phyloP scores from a whole-genome alignment of 1,140 invertebrate species.

The Drosophila guanche region DNA sequence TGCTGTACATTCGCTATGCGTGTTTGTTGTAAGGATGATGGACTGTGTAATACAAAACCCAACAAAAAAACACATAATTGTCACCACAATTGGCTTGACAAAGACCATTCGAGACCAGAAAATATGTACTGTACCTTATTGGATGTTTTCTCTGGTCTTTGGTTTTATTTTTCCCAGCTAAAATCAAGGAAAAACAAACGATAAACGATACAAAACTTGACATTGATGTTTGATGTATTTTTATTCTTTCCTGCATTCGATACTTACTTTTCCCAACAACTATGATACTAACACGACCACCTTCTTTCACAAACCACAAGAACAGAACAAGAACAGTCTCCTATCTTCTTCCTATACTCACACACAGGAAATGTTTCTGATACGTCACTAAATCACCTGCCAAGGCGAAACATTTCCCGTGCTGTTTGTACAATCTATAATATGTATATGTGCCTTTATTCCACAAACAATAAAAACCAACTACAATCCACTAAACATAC shows the following conservation, averaged over 20 bases:
- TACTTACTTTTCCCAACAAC: constrained; percentile 16
- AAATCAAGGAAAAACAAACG: constrained; percentile 17
- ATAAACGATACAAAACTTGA: not conserved
- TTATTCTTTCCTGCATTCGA: constrained; percentile 51
- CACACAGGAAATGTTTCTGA: not conserved
- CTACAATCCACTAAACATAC: constrained; percentile 17
- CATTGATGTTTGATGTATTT: constrained; percentile 54
- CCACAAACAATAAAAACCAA: constrained; percentile 43
- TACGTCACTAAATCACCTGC: too few relatives aligned
- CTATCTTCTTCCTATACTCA: not conserved
- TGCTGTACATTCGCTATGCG: constrained; percentile 80
- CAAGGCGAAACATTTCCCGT: constrained; percentile 7
- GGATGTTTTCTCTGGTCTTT: constrained; percentile 51
- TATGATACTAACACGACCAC: constrained; percentile 62
- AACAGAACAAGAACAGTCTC: constrained; percentile 9
- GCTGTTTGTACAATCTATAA: not conserved
- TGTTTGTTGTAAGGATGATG: constrained; percentile 77
- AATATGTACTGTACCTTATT: constrained; percentile 36
- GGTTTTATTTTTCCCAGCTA: constrained; percentile 39
- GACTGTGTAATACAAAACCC: constrained; percentile 49
- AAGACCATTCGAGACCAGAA: constrained; percentile 5
- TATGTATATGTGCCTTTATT: constrained; percentile 48
- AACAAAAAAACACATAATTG: constrained; percentile 42
- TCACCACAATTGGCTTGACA: constrained; percentile 16
- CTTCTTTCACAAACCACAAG: constrained; percentile 25